These are phyloP conservation scores for Clivina fossor DNA, from an alignment of 2,888 invertebrate genomes.

Conservation along the genomic window DNA sequence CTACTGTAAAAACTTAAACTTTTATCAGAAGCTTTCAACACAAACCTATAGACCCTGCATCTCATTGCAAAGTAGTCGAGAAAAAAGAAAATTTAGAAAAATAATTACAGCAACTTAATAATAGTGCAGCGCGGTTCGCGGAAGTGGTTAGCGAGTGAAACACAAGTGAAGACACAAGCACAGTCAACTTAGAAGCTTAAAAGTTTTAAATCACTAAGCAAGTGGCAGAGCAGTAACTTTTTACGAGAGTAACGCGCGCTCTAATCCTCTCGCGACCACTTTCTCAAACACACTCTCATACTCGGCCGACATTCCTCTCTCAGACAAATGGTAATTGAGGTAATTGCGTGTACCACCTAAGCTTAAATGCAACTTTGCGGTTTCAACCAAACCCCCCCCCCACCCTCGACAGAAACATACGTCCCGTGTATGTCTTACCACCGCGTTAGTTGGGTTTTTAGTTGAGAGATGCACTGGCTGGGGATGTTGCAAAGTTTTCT, in stretches of 20 bases:
- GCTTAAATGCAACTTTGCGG: too few relatives aligned
- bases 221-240: constrained; percentile 17
- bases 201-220: constrained; percentile 30
- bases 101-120: constrained; percentile 32
- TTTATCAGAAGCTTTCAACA: too few relatives aligned
- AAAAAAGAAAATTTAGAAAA: too few relatives aligned
- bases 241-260: constrained; percentile 11
- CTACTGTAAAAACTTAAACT: neutral
- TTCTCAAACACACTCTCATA: neutral
- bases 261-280: neutral
- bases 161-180: too few relatives aligned
- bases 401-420: too few relatives aligned
- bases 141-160: constrained; percentile 26
- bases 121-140: constrained; percentile 29
- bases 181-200: constrained; percentile 32
- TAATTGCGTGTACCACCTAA: constrained; percentile 5
- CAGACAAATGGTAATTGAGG: constrained; percentile 18
- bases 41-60: too few relatives aligned
- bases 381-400: too few relatives aligned
- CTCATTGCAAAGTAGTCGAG: too few relatives aligned
- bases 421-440: too few relatives aligned
- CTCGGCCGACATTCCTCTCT: constrained; percentile 1
- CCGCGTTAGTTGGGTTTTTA: too few relatives aligned
- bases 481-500: too few relatives aligned
- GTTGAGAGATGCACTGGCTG: too few relatives aligned